These are phyloP conservation scores for Mesocricetus auratus DNA, from an alignment of 2,113 vertebrate species.

Conservation along the genomic window DNA sequence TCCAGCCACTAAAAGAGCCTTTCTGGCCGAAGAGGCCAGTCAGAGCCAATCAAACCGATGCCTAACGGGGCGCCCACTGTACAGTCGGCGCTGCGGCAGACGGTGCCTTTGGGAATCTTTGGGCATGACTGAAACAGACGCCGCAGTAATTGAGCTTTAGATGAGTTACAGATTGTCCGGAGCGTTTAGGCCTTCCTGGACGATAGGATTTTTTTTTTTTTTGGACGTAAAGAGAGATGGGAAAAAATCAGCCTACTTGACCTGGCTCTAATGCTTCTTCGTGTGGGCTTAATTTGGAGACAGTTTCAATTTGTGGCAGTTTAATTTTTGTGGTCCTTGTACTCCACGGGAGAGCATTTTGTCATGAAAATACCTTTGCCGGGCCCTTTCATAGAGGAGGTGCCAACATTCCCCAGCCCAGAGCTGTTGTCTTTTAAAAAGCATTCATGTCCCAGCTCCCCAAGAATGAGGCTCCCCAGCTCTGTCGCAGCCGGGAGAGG, in stretches of 20 bases:
- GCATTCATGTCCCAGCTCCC: slow-evolving; percentile 34
- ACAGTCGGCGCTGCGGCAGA: slow-evolving; percentile 71
- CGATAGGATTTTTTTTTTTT: slow-evolving; percentile 7
- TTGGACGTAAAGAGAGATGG: not conserved
- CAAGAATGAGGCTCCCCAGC: slow-evolving; percentile 40
- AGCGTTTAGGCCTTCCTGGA: slow-evolving; percentile 43
- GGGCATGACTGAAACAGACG: slow-evolving; percentile 72
- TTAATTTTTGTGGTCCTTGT: slow-evolving; percentile 64
- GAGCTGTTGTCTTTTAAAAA: slow-evolving; percentile 69
- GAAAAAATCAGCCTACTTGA: slow-evolving; percentile 20
- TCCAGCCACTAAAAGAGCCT: not conserved
- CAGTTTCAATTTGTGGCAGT: slow-evolving; percentile 57
- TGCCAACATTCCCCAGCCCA: slow-evolving; percentile 16
- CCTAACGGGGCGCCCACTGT: slow-evolving; percentile 53
- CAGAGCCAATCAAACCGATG: slow-evolving; percentile 46
- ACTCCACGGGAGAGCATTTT: slow-evolving; percentile 43
- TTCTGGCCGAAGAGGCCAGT: slow-evolving; percentile 48
- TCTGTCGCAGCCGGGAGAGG: slow-evolving; percentile 38
- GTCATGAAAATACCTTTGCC: slow-evolving; percentile 59
- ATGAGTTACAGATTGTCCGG: slow-evolving; percentile 43
- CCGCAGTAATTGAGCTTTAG: slow-evolving; percentile 26
- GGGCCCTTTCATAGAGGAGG: slow-evolving; percentile 67
- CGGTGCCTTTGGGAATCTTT: slow-evolving; percentile 69
- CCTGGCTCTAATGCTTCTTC: not conserved
- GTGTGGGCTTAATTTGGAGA: slow-evolving; percentile 69